Conservation (phyloP, 2,113 vertebrate genomes). For the Baryphthengus martii region DNA sequence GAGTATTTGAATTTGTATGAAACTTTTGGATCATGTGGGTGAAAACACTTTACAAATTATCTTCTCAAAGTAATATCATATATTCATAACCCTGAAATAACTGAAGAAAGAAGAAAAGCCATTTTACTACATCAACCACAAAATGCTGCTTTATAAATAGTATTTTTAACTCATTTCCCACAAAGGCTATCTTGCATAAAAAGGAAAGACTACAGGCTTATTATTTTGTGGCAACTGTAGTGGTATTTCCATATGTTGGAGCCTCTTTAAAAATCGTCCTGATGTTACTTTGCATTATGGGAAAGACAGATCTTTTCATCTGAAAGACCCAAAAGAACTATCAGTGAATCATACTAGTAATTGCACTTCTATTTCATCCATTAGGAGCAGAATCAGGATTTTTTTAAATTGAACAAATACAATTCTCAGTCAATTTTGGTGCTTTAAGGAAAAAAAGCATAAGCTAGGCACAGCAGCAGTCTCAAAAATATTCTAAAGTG, state of each 20-base stretch:
- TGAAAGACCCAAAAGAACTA: not conserved
- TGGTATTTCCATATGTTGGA: not conserved
- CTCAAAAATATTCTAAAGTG: not conserved
- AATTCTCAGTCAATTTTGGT: not conserved
- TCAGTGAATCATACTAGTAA: not conserved
- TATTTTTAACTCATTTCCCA: not conserved
- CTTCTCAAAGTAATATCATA: not conserved
- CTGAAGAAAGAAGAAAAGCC: not conserved
- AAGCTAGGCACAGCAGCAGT: not conserved
- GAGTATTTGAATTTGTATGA: not conserved
- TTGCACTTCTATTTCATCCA: not conserved
- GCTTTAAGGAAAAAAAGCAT: not conserved
- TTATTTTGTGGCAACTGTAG: not conserved
- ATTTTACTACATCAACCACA: not conserved
- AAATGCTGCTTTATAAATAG: not conserved
- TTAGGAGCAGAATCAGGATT: not conserved
- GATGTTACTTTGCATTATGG: not conserved
- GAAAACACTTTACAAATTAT: not conserved
- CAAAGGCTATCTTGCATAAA: not conserved
- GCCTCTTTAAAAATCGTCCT: not conserved
- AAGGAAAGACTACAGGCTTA: not conserved
- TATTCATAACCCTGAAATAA: not conserved
- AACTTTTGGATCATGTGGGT: not conserved
- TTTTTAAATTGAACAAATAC: not conserved
- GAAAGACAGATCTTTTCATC: not conserved